Base-by-base conservation (phyloP, 2,113 vertebrate genomes). In the Callipepla californica region DNA sequence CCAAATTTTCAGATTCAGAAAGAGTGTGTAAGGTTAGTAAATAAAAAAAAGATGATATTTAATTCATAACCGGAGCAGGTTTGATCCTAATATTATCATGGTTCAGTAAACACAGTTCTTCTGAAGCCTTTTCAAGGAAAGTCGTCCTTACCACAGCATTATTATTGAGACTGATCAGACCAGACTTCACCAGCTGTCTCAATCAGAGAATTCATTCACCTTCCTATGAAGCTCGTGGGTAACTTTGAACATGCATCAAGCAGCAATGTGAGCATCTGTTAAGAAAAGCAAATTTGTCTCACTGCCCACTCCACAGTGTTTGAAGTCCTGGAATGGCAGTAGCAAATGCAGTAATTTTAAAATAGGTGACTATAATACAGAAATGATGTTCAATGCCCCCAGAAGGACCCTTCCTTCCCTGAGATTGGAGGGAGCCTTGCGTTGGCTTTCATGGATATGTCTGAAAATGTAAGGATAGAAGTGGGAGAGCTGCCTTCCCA, bases 121-220 rank as follows among this genome's bases (percentile, higher is more conserved):
- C 50, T 42, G 57, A 16, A 78, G 44, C 7, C 48, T 34, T 32
- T 38, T 30, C 66, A 15, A 11, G 53, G 69, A 1, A 30, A 38
- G 40, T 42, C 9, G 0, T 47, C 4, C 8, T 44, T 7, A 30
- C 17, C 26, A 5, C n/a, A 14, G 73, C 28, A 1, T 1, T 11
- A 13, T 6, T 18, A 7, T 45, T n/a, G 6, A 0, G 18, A 34
- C 53, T n/a, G 36, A 14, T 26, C 55, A 40, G 87, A 26, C 1
- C 1, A 1, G 1, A 6, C 51, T 30, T 68, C 14, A 16, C 30
- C 28, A 15, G 18, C 23, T 5, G 12, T 3, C 51, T 42, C 2
- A 1, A 7, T 5, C 80, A 34, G 66, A 55, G 30, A 7, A 55
- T 34, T 70, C 10, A 7, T 13, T 18, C 32, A 12, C 40, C 9